phyloP scores from a whole-genome alignment of 2,797 vertebrate species.

The Coregonus suidteri region DNA sequence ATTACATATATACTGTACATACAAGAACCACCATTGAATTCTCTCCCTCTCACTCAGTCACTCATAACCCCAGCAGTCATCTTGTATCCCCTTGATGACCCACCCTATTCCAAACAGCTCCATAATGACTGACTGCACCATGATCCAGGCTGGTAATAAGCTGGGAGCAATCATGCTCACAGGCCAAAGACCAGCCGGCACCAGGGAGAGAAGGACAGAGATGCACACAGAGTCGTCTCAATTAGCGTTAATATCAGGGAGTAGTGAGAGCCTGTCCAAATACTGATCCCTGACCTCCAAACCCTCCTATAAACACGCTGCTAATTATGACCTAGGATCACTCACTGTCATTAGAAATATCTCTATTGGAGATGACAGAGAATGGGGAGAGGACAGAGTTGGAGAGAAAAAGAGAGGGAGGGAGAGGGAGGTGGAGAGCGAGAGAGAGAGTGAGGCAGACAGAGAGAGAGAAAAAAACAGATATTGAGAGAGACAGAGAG shows the following conservation, averaged over 20 bases:
- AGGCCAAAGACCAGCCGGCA: not conserved
- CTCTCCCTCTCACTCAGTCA: not conserved
- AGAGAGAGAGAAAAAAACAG: no score
- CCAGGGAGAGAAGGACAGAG: not conserved
- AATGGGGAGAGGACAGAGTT: not conserved
- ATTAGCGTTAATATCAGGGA: constrained; percentile 17
- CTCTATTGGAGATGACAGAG: constrained; percentile 11
- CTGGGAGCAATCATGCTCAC: constrained; percentile 1
- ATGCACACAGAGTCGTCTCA: not conserved
- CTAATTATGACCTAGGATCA: constrained; percentile 1
- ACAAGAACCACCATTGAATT: not conserved
- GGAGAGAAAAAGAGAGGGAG: not conserved
- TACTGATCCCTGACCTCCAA: constrained; percentile 6
- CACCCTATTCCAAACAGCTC: not conserved
- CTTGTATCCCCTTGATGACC: not conserved
- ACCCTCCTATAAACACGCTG: constrained; percentile 16
- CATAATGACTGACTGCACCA: not conserved
- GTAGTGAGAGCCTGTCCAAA: constrained; percentile 27
- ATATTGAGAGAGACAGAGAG: no score
- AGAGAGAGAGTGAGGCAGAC: no score
- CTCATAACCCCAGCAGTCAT: not conserved
- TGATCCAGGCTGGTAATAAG: not conserved
- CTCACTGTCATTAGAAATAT: constrained; percentile 17
- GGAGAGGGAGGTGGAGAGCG: not conserved
- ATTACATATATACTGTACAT: not conserved